Base-by-base conservation (phyloP, 2,888 invertebrate genomes). In the Amphipoea lucens region DNA sequence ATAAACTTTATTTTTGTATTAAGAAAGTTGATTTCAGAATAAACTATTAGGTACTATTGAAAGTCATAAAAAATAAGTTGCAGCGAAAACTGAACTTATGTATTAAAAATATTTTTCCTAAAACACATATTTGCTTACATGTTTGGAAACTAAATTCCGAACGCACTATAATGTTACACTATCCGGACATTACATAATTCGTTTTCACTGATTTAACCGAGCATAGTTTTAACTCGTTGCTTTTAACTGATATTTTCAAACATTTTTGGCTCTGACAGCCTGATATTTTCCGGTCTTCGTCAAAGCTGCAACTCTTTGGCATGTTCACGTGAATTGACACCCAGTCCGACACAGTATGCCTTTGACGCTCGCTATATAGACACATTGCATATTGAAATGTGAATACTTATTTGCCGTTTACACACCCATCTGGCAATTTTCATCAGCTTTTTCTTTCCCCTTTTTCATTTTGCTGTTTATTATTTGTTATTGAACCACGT, bases 271-370 rank as follows among this genome's bases (percentile, higher is more conserved):
- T 14, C 5, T 60, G 40, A 42, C 68, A 60, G 29, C n/a, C 23
- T 29, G 6, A 11, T 14, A 54, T 17, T 1, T 20, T 45, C 40
- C 0, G 17, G 36, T 3, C 42, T 76, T 76, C 7, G 5, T 0
- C 20, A 62, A 45, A 74, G 1, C 36, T 36, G 42, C 36, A 62
- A 11, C 14, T 62, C 9, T 66, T 29, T 75, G 51, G 20, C 0
- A 67, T 36, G 51, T 82, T 12, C 36, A 79, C 67, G 51, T 36
- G n/a, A 74, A 62, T 45, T 51, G 51, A 60, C 20, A 79, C 17
- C 5, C 63, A 23, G 4, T 54, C 51, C 51, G 36, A 42, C 66
- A 65, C 14, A 45, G 57, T 29, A 29, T 36, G 77, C 54, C 29
- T 68, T 82, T 48, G 62, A 45, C 68, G 40, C 17, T 29, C 29